Base-by-base conservation (phyloP, 2,797 vertebrate genomes). In the Ambastaia sidthimunki region DNA sequence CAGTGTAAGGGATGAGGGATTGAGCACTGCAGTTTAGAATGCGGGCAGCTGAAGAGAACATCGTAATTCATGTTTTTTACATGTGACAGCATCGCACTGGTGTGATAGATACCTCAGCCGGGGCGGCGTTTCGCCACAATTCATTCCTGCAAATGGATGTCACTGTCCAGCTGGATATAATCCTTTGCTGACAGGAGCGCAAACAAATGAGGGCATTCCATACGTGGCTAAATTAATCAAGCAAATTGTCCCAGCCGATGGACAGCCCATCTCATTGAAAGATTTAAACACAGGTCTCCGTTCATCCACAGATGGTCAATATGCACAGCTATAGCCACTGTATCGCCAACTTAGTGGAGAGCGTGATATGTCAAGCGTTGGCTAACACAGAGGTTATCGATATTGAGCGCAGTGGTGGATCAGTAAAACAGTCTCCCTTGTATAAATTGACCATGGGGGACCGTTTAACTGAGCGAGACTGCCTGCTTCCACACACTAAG, bases 401-500 rank as follows among this genome's bases (percentile, higher is more conserved):
- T 81, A 84, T 74, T 21, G 52, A 85, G 67, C 71, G 11, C 34
- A 62, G 52, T 72, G 67, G 52, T 71, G 71, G 82, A 84, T 82
- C 75, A 81, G 76, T 81, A 84, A 84, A 79, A 83, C 59, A 68
- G 83, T 80, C 82, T 84, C 31, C 72, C 72, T 62, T 66, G 80
- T 71, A 76, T 83, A 80, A 82, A 82, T 86, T 71, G 81, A 80
- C 70, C 76, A 80, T 74, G 75, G 74, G 82, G 74, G 82, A 76
- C 57, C 83, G 85, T 79, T 86, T 84, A 85, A 81, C 85, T 84
- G 78, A 71, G 85, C 88, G 66, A 87, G 76, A 79, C 85, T 50
- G 65, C 19, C 77, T 62, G 65, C 69, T 81, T 88, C 88, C 81
- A 83, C 85, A 90, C 57, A 72, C 83, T 79, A 87, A 86, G 85